Conservation (phyloP, 23 tunicate genomes). For the Oikopleura dioica region DNA sequence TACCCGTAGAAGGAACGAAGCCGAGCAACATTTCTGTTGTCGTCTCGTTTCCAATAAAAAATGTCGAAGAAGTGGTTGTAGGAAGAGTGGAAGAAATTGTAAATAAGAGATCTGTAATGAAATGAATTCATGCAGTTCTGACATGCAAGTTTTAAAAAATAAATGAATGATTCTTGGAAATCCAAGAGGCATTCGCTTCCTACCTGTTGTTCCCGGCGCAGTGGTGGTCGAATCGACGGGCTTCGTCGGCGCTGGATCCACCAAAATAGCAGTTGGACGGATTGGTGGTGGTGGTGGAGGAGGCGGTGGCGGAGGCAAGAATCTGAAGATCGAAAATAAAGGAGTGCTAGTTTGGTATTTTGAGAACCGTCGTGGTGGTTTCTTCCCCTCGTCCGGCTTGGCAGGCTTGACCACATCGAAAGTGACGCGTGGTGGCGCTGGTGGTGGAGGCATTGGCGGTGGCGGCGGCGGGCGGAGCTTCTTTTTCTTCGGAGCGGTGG, state of each 20-base stretch:
- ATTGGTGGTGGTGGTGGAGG: constrained; percentile 14
- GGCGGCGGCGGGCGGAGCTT: background rate
- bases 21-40: too few species aligned
- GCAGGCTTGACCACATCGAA: background rate
- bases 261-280: background rate
- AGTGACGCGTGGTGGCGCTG: background rate
- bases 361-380: background rate
- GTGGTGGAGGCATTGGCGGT: constrained; percentile 1
- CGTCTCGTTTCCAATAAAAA: too few species aligned
- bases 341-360: background rate
- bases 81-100: too few species aligned
- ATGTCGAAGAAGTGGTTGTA: too few species aligned
- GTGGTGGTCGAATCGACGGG: background rate
- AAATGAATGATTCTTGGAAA: too few species aligned
- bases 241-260: constrained; percentile 2
- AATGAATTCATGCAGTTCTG: too few species aligned
- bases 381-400: background rate
- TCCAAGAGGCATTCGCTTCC: background rate
- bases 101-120: too few species aligned
- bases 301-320: constrained; percentile 9
- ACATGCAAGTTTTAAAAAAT: too few species aligned
- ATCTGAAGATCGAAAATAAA: background rate
- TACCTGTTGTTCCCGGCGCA: background rate
- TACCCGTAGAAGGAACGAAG: too few species aligned
- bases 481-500: background rate